These are phyloP conservation scores for Ancistrus triradiatus DNA, from an alignment of 2,113 vertebrate species.

Conservation along the genomic window DNA sequence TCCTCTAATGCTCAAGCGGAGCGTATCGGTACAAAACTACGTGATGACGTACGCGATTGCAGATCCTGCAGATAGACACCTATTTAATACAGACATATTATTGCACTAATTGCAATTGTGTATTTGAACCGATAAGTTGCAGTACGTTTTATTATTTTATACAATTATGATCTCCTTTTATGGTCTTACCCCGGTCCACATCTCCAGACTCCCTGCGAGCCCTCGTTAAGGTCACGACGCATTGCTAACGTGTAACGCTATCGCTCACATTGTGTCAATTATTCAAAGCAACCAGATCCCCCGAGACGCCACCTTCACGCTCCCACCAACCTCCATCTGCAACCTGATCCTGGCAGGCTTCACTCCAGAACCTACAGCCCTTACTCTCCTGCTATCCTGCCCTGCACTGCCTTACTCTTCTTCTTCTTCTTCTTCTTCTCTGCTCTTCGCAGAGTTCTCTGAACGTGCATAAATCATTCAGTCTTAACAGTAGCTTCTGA, in stretches of 20 bases:
- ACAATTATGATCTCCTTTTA: too few relatives aligned
- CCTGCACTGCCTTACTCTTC: neutral
- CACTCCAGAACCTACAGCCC: neutral
- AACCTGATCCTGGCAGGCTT: neutral
- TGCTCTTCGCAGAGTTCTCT: neutral
- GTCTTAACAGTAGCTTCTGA: neutral
- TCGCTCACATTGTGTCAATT: conserved; percentile 36
- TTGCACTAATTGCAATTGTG: too few relatives aligned
- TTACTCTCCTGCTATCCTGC: neutral
- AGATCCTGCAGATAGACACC: too few relatives aligned
- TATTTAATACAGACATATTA: too few relatives aligned
- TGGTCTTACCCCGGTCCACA: neutral
- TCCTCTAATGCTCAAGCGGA: too few relatives aligned
- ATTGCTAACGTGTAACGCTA: conserved; percentile 34
- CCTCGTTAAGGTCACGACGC: neutral
- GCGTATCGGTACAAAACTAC: too few relatives aligned
- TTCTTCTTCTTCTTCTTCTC: neutral
- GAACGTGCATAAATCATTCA: conserved; percentile 31
- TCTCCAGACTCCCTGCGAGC: neutral
- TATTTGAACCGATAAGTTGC: too few relatives aligned
- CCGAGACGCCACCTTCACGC: neutral
- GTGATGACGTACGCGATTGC: too few relatives aligned
- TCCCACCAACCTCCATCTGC: conserved; percentile 4
- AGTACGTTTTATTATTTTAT: too few relatives aligned
- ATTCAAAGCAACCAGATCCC: conserved; percentile 43